Evolutionary conservation across 2,888 invertebrate species (phyloP), one percentile per base, ranked within the genome.

Genomic region (Drosophila fungiperda): DNA sequence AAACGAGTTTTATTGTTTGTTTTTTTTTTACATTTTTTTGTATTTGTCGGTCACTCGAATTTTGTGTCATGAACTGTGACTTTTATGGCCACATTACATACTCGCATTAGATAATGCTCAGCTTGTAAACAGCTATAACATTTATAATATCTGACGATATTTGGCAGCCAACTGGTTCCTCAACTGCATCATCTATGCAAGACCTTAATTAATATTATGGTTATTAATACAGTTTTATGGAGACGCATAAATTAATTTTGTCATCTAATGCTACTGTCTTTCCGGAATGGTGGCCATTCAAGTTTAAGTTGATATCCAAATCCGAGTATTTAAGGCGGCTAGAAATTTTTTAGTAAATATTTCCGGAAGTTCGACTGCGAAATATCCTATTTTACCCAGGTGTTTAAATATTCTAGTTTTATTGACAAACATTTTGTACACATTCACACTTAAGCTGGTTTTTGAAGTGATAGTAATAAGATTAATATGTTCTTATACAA

Each of bases 41-140:
- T 61, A 55, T 80, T 68, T 58, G 59, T 49, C 36, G 50, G 49
- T 53, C 52, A 66, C 55, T 59, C 50, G 64, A 73, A 48, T 62
- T 75, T 69, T 61, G 73, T 77, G 83, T 68, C 86, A 72, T 68
- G 81, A 87, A 80, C 86, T 87, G 83, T 76, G 83, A 77, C 79
- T 82, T 75, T 73, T 38, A 70, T 59, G 38, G 54, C 57, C 57
- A 73, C 73, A 68, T 65, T 78, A 42, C 42, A 17, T 29, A 63
- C n/a, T 62, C 53, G 35, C 52, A 81, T 89, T 87, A 89, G 77
- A 84, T 87, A 87, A 87, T 87, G 66, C 65, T 40, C 59, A 58
- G 20, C 52, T 48, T 29, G 45, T 23, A 1, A 57, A 26, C 55
- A 9, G 59, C 57, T 60, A 68, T 77, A 67, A 68, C 33, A 61